phyloP scores from a whole-genome alignment of 1,140 invertebrate genomes.

The Scaptomyza montana region DNA sequence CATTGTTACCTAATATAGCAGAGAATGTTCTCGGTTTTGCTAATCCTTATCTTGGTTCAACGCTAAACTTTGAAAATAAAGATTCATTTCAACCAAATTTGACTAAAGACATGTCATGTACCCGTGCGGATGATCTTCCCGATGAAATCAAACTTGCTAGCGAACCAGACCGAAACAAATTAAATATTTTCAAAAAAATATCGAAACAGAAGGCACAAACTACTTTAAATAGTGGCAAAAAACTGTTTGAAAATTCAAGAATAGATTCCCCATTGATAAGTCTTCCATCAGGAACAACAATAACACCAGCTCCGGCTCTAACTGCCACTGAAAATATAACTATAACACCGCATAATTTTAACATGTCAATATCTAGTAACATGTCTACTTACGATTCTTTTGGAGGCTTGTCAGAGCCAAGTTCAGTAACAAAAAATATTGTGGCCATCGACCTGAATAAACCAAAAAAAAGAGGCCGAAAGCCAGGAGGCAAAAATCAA shows the following conservation, averaged over 20 bases:
- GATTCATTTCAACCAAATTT: conserved; percentile 2
- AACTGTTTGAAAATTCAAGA: conserved; percentile 22
- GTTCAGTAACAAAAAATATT: conserved; percentile 3
- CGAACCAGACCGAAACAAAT: conserved; percentile 91
- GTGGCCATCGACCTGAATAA: conserved; percentile 30
- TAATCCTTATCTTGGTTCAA: background rate
- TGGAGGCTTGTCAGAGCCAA: background rate
- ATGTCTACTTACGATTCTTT: background rate
- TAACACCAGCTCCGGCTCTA: conserved; percentile 62
- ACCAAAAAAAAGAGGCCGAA: conserved; percentile 73
- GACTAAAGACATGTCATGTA: background rate
- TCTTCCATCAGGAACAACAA: conserved; percentile 76
- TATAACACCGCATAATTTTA: background rate
- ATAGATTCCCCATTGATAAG: conserved; percentile 52
- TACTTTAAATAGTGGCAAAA: conserved; percentile 11
- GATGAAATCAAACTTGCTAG: conserved; percentile 86
- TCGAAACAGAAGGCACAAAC: conserved; percentile 60
- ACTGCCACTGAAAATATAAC: conserved; percentile 1
- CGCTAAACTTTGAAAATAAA: conserved; percentile 5
- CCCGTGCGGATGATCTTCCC: background rate
- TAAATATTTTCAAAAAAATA: conserved; percentile 94
- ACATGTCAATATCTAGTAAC: background rate
- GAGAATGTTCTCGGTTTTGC: background rate
- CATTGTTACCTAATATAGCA: background rate
- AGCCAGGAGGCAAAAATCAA: conserved; percentile 72